Evolutionary conservation across 2,888 invertebrate genomes (phyloP).

Genomic region (Xanthia togata): DNA sequence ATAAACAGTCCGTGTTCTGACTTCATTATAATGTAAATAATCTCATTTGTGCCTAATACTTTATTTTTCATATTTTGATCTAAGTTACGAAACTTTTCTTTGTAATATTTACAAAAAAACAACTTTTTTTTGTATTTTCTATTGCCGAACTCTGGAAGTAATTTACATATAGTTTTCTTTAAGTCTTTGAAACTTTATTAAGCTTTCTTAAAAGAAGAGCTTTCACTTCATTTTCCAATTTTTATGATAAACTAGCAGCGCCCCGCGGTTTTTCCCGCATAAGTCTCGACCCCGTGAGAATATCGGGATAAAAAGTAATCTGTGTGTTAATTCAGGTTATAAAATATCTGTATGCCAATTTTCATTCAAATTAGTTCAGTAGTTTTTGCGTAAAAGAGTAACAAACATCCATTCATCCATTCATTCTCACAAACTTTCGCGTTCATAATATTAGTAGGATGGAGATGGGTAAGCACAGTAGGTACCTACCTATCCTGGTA

Average conservation of each 20-base stretch:
- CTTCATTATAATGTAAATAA: slow-evolving; percentile 12
- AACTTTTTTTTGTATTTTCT: background rate
- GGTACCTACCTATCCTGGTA: too few relatives aligned
- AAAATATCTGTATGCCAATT: too few relatives aligned
- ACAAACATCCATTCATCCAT: too few relatives aligned
- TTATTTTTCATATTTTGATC: slow-evolving; percentile 10
- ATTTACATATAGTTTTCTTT: slow-evolving; percentile 20
- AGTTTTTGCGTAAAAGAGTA: too few relatives aligned
- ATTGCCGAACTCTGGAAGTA: background rate
- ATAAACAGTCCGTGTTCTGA: slow-evolving; percentile 1
- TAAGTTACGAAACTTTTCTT: slow-evolving; percentile 26
- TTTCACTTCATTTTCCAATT: background rate
- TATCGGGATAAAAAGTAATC: too few relatives aligned
- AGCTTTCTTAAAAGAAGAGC: background rate
- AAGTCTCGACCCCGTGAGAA: too few relatives aligned
- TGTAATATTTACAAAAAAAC: slow-evolving; percentile 6
- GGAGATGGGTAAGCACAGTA: too few relatives aligned
- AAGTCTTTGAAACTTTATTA: background rate
- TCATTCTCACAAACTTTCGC: too few relatives aligned
- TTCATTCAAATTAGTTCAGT: too few relatives aligned
- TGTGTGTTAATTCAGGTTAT: too few relatives aligned
- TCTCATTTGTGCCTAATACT: slow-evolving; percentile 22
- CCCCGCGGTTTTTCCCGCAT: too few relatives aligned
- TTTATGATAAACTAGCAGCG: background rate
- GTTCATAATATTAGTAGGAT: too few relatives aligned